Base-by-base conservation (phyloP, 2,113 vertebrate species). In the Eurypyga helias region DNA sequence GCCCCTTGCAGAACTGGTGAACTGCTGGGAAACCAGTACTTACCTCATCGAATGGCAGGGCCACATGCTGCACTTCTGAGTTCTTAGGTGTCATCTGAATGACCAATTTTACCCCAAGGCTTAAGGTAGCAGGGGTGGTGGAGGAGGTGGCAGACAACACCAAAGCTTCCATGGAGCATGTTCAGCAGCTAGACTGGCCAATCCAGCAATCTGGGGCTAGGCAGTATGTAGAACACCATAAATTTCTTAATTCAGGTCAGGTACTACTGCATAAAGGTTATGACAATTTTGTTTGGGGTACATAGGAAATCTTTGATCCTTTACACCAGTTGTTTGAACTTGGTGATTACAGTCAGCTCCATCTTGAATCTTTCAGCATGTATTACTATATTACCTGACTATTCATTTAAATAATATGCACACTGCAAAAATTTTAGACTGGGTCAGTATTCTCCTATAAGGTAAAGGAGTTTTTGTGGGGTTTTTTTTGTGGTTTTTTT, bases 21-120 rank as follows among this genome's bases (percentile, higher is more conserved):
- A 49, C 57, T 77, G 20, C 33, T 78, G 41, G 12, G 41, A 41
- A 41, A 41, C 41, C 41, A 11, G 28, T 41, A 24, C 41, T 71
- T n/a, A 34, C 23, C 4, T 78, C 21, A 12, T n/a, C 36, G 20
- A 3, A 0, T 51, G 28, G 12, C 3, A 3, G 29, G 17, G 13
- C 7, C 13, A 38, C 28, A 12, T 58, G 21, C 26, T 82, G 9
- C 52, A 21, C n/a, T 69, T 31, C n/a, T 0, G 3, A 38, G 13
- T 38, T 34, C 34, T 41, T 7, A 48, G 31, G 34, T 5, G 9
- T 83, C 17, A 41, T 41, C 28, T 83, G 18, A 83, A 60, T 11
- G 24, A 13, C 46, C 14, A 23, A 4, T 49, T 43, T 41, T 51
- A 51, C 18, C 7, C 14, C 31, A 15, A 29, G 29, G 28, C 24